phyloP scores from a whole-genome alignment of 2,113 vertebrate genomes.

The Megaceryle maxima region DNA sequence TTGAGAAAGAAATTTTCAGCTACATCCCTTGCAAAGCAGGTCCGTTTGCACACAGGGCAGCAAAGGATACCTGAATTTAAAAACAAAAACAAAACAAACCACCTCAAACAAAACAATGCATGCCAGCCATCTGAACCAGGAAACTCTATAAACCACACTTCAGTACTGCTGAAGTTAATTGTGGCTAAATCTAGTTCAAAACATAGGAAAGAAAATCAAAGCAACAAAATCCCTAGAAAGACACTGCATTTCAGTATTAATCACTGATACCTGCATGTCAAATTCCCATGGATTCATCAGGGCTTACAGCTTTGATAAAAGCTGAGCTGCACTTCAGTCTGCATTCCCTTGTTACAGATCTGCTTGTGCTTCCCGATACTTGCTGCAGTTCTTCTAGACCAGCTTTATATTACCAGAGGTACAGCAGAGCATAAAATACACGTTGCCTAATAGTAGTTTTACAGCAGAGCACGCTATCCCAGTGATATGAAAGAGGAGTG shows the following conservation, averaged over 20 bases:
- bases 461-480: neutral
- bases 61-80: slow-evolving; percentile 65
- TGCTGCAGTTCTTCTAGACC: neutral
- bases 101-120: neutral
- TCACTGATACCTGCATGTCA: neutral
- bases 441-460: neutral
- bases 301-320: neutral
- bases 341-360: neutral
- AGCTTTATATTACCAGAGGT: neutral
- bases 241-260: neutral
- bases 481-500: neutral
- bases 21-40: slow-evolving; percentile 74
- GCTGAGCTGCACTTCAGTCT: neutral
- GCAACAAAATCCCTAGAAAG: neutral
- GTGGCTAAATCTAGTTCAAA: neutral
- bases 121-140: neutral
- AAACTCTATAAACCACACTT: slow-evolving; percentile 8
- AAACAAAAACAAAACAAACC: neutral
- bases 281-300: neutral
- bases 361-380: neutral
- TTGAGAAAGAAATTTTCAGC: slow-evolving; percentile 70
- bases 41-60: slow-evolving; percentile 61
- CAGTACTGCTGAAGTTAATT: neutral
- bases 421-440: neutral
- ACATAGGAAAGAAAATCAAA: neutral